Conservation (phyloP, 2,113 vertebrate genomes). For the Semnornis frantzii region DNA sequence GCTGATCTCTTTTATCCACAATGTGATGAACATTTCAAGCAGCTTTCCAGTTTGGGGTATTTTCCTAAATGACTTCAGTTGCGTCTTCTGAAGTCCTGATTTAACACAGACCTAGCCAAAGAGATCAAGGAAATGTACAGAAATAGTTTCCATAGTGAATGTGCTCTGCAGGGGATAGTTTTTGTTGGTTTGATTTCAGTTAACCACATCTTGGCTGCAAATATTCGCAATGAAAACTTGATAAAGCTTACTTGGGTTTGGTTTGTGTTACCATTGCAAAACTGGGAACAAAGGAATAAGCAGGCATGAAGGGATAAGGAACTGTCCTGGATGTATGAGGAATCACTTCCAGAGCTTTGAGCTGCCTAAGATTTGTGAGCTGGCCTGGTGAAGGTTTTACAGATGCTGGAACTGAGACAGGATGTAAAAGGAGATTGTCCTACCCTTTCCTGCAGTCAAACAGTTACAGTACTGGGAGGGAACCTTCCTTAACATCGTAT, state of each 20-base stretch:
- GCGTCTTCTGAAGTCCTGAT: background rate
- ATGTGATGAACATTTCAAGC: background rate
- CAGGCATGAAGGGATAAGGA: conserved; percentile 25
- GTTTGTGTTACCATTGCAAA: conserved; percentile 58
- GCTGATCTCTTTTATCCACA: background rate
- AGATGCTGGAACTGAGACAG: background rate
- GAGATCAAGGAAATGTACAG: background rate
- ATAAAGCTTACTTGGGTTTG: conserved; percentile 32
- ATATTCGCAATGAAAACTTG: conserved; percentile 60
- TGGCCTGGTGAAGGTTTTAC: background rate
- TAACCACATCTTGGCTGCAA: conserved; percentile 10
- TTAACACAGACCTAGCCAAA: background rate
- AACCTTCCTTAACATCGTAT: background rate
- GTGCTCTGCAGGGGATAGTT: background rate
- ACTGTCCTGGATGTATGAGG: background rate
- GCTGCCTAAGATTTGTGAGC: background rate
- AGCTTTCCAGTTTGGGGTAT: background rate
- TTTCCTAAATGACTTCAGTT: background rate
- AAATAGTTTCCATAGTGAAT: background rate
- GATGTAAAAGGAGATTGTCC: background rate
- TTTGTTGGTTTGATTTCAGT: conserved; percentile 35
- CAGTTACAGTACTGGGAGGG: background rate
- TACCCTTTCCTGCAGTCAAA: background rate
- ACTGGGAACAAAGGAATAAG: conserved; percentile 51
- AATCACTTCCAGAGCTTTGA: background rate